Conservation (phyloP, 2,797 vertebrate species). For the Dendrocincla fuliginosa region DNA sequence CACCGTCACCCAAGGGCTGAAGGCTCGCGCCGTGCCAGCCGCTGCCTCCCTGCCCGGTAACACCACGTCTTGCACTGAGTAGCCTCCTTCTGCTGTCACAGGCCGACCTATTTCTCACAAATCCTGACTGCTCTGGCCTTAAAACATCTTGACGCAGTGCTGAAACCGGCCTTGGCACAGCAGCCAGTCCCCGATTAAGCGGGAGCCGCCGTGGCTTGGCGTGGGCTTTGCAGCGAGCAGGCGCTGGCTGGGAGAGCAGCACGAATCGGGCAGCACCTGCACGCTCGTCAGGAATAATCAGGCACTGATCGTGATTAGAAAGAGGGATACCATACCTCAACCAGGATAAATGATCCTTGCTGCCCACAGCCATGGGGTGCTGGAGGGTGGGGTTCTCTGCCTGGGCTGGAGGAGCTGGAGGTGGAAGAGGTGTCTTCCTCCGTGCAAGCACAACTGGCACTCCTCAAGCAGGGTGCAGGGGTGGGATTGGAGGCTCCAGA, state of each 20-base stretch:
- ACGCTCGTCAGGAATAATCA: not conserved
- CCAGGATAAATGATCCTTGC: no score
- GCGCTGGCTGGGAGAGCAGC: not conserved
- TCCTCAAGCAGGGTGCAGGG: not conserved
- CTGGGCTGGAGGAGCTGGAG: not conserved
- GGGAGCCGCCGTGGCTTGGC: not conserved
- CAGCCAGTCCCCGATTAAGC: not conserved
- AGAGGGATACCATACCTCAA: fast-evolving
- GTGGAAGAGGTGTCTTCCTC: not conserved
- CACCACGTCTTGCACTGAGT: not conserved
- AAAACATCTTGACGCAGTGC: slow-evolving; percentile 54
- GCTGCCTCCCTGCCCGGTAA: not conserved
- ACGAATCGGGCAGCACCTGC: fast-evolving
- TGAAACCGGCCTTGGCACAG: not conserved
- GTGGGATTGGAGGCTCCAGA: not conserved
- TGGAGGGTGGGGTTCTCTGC: not conserved
- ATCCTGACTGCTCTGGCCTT: slow-evolving; percentile 53
- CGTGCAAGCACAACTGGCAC: not conserved
- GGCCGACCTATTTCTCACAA: slow-evolving; percentile 60
- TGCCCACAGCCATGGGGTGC: fast-evolving
- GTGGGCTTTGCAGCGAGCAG: not conserved
- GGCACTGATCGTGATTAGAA: not conserved
- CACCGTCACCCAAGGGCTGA: not conserved
- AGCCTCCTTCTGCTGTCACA: slow-evolving; percentile 39
- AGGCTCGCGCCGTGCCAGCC: not conserved